Evolutionary conservation across 2,888 invertebrate species (phyloP).

Genomic region (Rhodophaea formosa): DNA sequence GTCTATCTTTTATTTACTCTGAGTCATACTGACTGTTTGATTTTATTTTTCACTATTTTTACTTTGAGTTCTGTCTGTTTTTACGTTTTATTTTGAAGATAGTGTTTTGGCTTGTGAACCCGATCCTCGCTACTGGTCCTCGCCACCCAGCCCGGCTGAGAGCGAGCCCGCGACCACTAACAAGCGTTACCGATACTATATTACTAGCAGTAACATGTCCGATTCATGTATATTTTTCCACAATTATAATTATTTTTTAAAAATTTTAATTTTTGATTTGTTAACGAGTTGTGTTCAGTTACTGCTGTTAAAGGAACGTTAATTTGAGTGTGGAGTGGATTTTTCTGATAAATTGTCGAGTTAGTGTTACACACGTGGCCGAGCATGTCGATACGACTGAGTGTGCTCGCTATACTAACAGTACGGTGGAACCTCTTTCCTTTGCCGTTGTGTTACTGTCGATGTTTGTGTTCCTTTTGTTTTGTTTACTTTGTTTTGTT

Average conservation of each 20-base stretch:
- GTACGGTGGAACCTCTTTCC: slow-evolving; percentile 59
- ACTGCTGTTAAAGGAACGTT: slow-evolving; percentile 67
- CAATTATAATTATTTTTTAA: slow-evolving; percentile 48
- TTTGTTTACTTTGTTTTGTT: slow-evolving; percentile 46
- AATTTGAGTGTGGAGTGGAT: slow-evolving; percentile 80
- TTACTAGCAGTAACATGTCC: slow-evolving; percentile 59
- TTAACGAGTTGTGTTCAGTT: slow-evolving; percentile 64
- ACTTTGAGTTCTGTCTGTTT: slow-evolving; percentile 48
- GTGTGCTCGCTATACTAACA: slow-evolving; percentile 66
- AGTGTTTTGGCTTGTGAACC: slow-evolving; percentile 79
- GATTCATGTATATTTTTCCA: slow-evolving; percentile 15
- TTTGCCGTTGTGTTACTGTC: slow-evolving; percentile 75
- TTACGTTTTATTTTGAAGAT: slow-evolving; percentile 58
- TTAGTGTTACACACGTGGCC: slow-evolving; percentile 45
- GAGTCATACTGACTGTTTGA: slow-evolving; percentile 81
- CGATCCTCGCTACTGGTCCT: slow-evolving; percentile 73
- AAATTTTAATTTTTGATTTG: slow-evolving; percentile 37
- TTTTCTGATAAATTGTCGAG: slow-evolving; percentile 43
- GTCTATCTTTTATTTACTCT: slow-evolving; percentile 74
- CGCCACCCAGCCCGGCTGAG: slow-evolving; percentile 58
- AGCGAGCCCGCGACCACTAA: slow-evolving; percentile 60
- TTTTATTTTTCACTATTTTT: slow-evolving; percentile 56
- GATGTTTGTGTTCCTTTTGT: slow-evolving; percentile 56
- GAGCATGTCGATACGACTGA: slow-evolving; percentile 58
- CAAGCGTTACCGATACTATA: slow-evolving; percentile 58